phyloP scores from a whole-genome alignment of 2,113 vertebrate species.

The Microtus pennsylvanicus region DNA sequence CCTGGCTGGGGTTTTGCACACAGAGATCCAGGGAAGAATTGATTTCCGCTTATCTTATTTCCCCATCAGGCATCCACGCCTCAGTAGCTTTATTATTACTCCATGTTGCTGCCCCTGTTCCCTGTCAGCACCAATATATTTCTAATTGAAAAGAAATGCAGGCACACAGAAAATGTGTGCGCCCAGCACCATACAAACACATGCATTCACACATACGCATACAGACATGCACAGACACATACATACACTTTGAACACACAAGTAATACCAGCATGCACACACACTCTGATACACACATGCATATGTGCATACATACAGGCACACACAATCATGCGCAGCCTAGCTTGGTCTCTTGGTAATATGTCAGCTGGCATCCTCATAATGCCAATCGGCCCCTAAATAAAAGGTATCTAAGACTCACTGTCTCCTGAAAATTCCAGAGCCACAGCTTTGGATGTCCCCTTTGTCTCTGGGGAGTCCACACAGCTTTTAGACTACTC shows the following conservation, averaged over 20 bases:
- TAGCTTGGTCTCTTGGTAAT: accelerated
- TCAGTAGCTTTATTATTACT: slow-evolving; percentile 41
- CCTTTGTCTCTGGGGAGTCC: neutral
- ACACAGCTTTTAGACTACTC: neutral
- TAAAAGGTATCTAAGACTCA: accelerated
- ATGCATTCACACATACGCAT: neutral
- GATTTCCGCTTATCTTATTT: slow-evolving; percentile 41
- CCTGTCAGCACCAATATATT: neutral
- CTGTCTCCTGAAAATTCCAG: neutral
- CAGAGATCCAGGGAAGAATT: neutral
- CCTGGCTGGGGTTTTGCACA: neutral
- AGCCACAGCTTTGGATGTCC: neutral
- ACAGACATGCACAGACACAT: neutral
- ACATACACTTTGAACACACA: neutral
- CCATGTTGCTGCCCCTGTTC: neutral
- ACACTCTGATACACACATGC: neutral
- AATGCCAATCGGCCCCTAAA: neutral
- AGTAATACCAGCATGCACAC: neutral
- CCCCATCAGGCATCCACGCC: accelerated
- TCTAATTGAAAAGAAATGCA: slow-evolving; percentile 47
- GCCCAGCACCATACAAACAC: neutral
- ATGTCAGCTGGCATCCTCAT: neutral
- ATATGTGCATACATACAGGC: too few relatives aligned
- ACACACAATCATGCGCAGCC: neutral
- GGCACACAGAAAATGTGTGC: neutral